Conservation (phyloP, 2,113 vertebrate genomes). For the Pteruthius melanotis region DNA sequence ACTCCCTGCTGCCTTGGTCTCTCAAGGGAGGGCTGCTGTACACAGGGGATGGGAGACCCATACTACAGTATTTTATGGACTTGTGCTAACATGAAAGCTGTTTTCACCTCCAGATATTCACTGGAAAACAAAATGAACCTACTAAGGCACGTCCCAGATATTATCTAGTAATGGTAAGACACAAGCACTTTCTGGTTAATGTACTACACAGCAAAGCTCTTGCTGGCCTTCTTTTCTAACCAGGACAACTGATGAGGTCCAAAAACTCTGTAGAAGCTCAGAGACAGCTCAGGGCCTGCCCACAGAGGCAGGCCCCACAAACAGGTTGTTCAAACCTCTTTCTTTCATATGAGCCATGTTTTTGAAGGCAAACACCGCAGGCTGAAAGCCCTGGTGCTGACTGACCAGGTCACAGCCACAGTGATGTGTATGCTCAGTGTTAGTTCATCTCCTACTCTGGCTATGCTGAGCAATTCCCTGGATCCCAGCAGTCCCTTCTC, state of each 20-base stretch:
- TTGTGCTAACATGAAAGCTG: neutral
- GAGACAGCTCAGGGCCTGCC: neutral
- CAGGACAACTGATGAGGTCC: neutral
- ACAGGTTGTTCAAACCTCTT: neutral
- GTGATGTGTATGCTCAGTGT: neutral
- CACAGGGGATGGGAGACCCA: neutral
- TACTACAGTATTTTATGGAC: neutral
- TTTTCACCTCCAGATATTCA: neutral
- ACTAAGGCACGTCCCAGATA: neutral
- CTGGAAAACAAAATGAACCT: conserved; percentile 4
- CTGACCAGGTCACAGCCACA: neutral
- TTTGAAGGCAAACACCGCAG: neutral
- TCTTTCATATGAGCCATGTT: neutral
- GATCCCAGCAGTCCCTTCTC: neutral
- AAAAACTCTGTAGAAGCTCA: neutral
- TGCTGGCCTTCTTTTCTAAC: neutral
- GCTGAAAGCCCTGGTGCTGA: neutral
- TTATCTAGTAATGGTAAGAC: neutral
- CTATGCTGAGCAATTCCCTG: neutral
- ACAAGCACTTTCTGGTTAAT: neutral
- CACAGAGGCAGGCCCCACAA: accelerated
- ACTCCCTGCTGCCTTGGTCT: neutral
- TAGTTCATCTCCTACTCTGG: neutral
- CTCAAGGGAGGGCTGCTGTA: neutral
- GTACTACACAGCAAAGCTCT: neutral